Evolutionary conservation across 2,113 vertebrate genomes (phyloP), one percentile per base, ranked within the genome.

Genomic region (Leucosticte australis): DNA sequence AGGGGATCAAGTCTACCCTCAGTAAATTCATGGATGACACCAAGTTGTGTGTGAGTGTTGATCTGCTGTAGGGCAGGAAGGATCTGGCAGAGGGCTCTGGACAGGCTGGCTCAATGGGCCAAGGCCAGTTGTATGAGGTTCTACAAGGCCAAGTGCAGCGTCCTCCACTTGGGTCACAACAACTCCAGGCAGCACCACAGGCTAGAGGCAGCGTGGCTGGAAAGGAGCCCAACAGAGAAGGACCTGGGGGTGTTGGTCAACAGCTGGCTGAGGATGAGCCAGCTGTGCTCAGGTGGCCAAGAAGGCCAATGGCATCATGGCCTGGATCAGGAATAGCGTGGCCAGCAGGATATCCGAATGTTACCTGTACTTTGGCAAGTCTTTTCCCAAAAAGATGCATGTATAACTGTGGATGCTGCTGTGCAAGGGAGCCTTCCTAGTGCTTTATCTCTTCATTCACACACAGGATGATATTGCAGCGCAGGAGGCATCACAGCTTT

Each of bases 91-190:
- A 42, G 27, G 15, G 10, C 13, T 23, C 31, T 37, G 67, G 22
- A 33, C 9, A 44, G 31, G 9, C 5, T 18, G 20, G 20, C 41
- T 31, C 57, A 15, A 21, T 5, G 16, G 20, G 4, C n/a, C 30
- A 17, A 46, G 28, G 21, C 9, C 30, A 75, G 0, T 1, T 3
- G 7, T 15, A 21, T 15, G 30, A 60, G 11, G 4, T 26, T 82
- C 39, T 46, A 6, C 1, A n/a, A 47, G 11, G 21, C 13, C 27
- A 14, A 4, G 15, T 26, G 3, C 9, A 1, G 8, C 4, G 0
- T 53, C 5, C 20, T n/a, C 30, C 28, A 2, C 4, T 10, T 30
- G 28, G 15, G 9, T 46, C n/a, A 19, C 11, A 75, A 53, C 24
- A 28, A 22, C 9, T 9, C 8, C 37, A 78, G 37, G 5, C 13